Conservation (phyloP, 2,888 invertebrate species). For the Tetragnatha montana region DNA sequence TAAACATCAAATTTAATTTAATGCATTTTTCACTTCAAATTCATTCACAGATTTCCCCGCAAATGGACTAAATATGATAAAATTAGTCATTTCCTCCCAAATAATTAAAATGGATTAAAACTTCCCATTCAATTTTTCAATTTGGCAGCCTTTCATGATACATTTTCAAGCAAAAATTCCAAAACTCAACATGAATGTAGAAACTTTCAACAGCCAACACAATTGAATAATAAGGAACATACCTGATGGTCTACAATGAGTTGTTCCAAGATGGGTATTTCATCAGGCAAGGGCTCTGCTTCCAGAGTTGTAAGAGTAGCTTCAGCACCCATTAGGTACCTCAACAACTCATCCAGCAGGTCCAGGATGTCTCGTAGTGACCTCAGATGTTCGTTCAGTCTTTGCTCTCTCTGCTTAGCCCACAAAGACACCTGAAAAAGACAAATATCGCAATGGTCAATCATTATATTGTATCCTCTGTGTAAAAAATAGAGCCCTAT, state of each 20-base stretch:
- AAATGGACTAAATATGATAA: too few relatives aligned
- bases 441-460: background rate
- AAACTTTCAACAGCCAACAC: background rate
- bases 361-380: conserved; percentile 89
- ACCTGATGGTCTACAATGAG: conserved; percentile 91
- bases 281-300: conserved; percentile 92
- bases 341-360: conserved; percentile 92
- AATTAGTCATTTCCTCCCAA: too few relatives aligned
- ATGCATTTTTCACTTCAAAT: too few relatives aligned
- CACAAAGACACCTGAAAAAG: conserved; percentile 74
- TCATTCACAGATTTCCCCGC: too few relatives aligned
- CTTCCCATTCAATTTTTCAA: too few relatives aligned
- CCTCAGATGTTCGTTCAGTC: conserved; percentile 87
- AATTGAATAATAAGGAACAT: conserved; percentile 4
- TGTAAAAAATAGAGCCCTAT: too few relatives aligned
- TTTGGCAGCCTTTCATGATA: too few relatives aligned
- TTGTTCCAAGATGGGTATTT: conserved; percentile 89
- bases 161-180: too few relatives aligned
- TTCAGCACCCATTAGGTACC: conserved; percentile 94
- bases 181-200: too few relatives aligned
- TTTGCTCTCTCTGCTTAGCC: conserved; percentile 86
- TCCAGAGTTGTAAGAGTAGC: conserved; percentile 88
- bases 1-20: too few relatives aligned
- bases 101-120: too few relatives aligned
- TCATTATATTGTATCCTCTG: background rate